Conservation (phyloP, 64 coral and sea anemone genomes). For the Acropora tenuis region DNA sequence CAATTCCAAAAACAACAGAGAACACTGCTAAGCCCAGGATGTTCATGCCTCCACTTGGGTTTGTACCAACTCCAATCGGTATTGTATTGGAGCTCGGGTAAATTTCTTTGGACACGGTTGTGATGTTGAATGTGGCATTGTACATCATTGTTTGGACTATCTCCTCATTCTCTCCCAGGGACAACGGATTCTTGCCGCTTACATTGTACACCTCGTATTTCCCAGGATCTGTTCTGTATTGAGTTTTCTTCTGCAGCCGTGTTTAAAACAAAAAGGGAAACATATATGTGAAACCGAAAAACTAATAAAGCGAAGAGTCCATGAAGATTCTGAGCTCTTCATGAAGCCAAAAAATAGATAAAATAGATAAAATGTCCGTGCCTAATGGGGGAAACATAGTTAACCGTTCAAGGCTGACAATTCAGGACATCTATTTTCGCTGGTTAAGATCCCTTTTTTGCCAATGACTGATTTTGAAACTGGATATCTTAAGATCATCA, state of each 20-base stretch:
- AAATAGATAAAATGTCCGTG: too few relatives aligned
- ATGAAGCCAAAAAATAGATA: too few relatives aligned
- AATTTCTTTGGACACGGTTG: constrained; percentile 33
- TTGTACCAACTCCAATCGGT: constrained; percentile 6
- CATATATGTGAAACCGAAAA: too few relatives aligned
- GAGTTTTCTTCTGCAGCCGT: constrained; percentile 32
- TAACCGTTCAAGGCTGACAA: too few relatives aligned
- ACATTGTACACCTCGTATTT: constrained; percentile 51
- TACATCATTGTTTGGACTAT: constrained; percentile 1
- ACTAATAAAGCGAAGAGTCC: too few relatives aligned
- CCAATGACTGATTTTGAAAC: too few relatives aligned
- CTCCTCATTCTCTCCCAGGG: constrained; percentile 26
- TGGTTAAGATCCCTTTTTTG: too few relatives aligned
- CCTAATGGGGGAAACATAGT: too few relatives aligned
- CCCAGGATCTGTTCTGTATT: constrained; percentile 26
- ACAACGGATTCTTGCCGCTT: neutral
- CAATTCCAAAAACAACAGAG: constrained; percentile 62
- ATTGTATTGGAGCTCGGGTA: constrained; percentile 54
- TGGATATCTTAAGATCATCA: too few relatives aligned
- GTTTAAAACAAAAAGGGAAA: too few relatives aligned
- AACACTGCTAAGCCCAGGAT: constrained; percentile 61
- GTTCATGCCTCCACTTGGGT: constrained; percentile 53
- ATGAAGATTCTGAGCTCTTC: too few relatives aligned
- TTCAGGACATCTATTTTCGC: too few relatives aligned
- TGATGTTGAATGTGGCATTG: constrained; percentile 53